phyloP scores from a whole-genome alignment of 2,888 invertebrate species.

The Portevinia maculata region DNA sequence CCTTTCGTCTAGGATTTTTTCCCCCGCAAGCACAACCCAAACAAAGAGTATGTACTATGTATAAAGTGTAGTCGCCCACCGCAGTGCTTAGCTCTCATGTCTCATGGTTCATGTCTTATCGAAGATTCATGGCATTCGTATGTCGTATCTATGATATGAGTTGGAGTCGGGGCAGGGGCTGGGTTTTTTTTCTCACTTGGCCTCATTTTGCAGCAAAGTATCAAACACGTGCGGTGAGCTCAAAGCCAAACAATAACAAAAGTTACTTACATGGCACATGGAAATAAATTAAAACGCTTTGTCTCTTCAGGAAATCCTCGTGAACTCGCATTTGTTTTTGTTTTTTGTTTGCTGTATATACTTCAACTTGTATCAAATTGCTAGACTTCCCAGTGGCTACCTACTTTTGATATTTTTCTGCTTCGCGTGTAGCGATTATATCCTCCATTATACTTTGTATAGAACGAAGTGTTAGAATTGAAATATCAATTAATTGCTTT shows the following conservation, averaged over 20 bases:
- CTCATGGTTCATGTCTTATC: not conserved
- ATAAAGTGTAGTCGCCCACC: too few relatives aligned
- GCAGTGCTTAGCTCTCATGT: not conserved
- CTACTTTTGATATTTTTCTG: not conserved
- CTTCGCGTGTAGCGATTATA: constrained; percentile 3
- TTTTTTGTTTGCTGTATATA: constrained; percentile 2
- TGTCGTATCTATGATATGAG: constrained; percentile 30
- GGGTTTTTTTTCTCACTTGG: constrained; percentile 15
- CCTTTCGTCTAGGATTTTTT: constrained; percentile 1
- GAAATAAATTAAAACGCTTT: constrained; percentile 19
- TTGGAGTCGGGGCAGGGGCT: not conserved
- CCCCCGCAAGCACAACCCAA: too few relatives aligned
- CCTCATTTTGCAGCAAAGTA: constrained; percentile 31
- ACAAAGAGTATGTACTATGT: too few relatives aligned
- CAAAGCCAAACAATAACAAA: constrained; percentile 37
- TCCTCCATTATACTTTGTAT: constrained; percentile 4
- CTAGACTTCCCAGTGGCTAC: not conserved
- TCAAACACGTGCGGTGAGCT: constrained; percentile 65
- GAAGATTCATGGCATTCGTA: constrained; percentile 33
- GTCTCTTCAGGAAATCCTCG: constrained; percentile 34
- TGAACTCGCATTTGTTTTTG: constrained; percentile 7
- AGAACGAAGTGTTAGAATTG: not conserved
- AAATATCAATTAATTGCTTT: constrained; percentile 18
- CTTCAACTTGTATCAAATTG: not conserved
- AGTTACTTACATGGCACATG: not conserved